These are phyloP conservation scores for Sarcophaga caerulescens DNA, from an alignment of 2,888 invertebrate genomes.

Conservation along the genomic window DNA sequence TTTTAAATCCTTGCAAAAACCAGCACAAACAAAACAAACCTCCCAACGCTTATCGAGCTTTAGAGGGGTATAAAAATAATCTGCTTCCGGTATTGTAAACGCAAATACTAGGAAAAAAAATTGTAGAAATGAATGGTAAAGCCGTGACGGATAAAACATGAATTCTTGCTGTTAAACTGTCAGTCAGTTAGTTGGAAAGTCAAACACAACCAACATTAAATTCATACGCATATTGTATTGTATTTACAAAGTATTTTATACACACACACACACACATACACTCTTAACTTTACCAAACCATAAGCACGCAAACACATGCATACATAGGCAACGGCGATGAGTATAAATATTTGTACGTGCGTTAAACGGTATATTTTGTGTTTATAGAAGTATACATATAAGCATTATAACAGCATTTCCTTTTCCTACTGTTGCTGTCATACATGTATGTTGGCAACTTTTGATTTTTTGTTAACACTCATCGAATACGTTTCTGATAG, in stretches of 20 bases:
- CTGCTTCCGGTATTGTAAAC: constrained; percentile 9
- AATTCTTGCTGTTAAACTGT: constrained; percentile 7
- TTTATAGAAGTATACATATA: background rate
- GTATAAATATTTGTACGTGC: background rate
- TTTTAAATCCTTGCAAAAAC: too few species aligned
- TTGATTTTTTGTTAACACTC: background rate
- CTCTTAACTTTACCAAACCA: background rate
- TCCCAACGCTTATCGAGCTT: too few species aligned
- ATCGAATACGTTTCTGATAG: background rate
- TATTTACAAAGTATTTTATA: background rate
- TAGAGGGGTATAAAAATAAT: background rate
- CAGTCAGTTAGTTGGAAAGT: background rate
- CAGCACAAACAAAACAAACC: too few species aligned
- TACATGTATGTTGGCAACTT: background rate
- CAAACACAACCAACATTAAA: background rate
- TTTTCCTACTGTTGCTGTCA: background rate
- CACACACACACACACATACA: background rate
- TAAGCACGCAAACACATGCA: background rate
- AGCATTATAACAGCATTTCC: too few species aligned
- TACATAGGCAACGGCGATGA: background rate
- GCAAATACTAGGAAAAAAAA: background rate
- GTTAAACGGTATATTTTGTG: background rate
- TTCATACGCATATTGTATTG: background rate
- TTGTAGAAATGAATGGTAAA: background rate
- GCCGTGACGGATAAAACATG: background rate